Evolutionary conservation across 2,888 invertebrate genomes (phyloP), one percentile per base, ranked within the genome.

Genomic region (Folsomia manolachei): DNA sequence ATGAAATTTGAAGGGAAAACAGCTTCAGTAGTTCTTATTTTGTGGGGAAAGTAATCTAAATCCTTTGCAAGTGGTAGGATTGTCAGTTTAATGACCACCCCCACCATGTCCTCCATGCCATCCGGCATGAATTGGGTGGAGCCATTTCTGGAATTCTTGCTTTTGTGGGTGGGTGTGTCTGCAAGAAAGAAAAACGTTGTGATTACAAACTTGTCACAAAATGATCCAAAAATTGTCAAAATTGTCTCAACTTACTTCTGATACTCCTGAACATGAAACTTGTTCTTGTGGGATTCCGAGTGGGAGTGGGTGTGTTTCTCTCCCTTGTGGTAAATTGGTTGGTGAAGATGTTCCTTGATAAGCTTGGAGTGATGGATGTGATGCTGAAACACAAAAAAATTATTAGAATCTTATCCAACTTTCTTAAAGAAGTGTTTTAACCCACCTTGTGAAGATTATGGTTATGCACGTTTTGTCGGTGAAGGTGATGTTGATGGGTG

Each of bases 311-410:
- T 25, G 21, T 62, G 62, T 51, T 70, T 73, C 73, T 73, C 75
- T 63, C 70, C 73, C 71, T 75, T 75, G 73, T 75, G 75, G 73
- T 75, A 75, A 71, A 75, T 73, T 21, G 75, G 75, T 24, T 75
- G 75, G 60, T 75, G 75, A 51, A 75, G 66, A 71, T 75, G 75
- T 52, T 73, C 73, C 75, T 75, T 75, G 69, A 73, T 69, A 53
- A 75, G 9, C 23, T 75, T 73, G 19, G 60, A 19, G 67, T 75
- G 71, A 39, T 75, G 75, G 71, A 75, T 39, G 25, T 75, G 71
- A 61, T 75, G 75, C 39, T 67, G 24, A 1, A 60, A 60, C n/a
- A 2, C 53, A 52, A 1, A 60, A 56, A 18, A 67, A 24, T 1
- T 24, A 14, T 67, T 18, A 67, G 2, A 2, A 67, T 2, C 2